A percentile compares a stretch with the other conserved stretches of the same genome.
Conservation (phyloP, 2,888 invertebrate genomes). For the Ophioninae sp. region DNA sequence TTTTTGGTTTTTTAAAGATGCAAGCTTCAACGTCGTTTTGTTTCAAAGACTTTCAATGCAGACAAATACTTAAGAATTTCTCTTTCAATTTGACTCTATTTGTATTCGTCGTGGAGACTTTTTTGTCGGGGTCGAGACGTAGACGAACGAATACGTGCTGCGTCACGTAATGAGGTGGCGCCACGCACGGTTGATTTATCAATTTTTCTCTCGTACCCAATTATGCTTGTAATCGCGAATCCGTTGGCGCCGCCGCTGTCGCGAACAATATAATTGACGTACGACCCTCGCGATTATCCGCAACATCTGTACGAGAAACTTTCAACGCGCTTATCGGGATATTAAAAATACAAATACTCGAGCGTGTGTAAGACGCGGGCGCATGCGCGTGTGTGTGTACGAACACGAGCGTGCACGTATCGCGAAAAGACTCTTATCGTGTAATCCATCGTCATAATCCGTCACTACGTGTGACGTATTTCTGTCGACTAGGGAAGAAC, state of each 20-base stretch:
- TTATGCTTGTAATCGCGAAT: conserved; percentile 27
- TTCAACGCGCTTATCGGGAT: conserved; percentile 29
- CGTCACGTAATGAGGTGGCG: conserved; percentile 39
- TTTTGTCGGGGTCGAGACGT: background rate
- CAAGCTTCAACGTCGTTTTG: background rate
- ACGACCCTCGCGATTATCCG: conserved; percentile 58
- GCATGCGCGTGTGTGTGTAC: background rate
- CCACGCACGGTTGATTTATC: conserved; percentile 48
- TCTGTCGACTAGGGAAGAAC: conserved; percentile 37
- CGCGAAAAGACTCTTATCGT: conserved; percentile 51
- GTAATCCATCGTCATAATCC: conserved; percentile 39
- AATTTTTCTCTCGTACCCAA: conserved; percentile 30
- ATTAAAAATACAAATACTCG: conserved; percentile 37
- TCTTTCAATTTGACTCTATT: background rate
- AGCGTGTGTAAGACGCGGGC: conserved; percentile 6
- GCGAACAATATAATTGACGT: conserved; percentile 45
- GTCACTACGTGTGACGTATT: conserved; percentile 56
- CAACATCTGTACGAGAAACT: conserved; percentile 53
- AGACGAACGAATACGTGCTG: background rate
- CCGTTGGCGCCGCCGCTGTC: conserved; percentile 40
- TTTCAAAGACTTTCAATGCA: background rate
- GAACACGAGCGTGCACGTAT: conserved; percentile 2
- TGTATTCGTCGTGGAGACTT: background rate
- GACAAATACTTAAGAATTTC: background rate
- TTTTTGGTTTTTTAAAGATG: background rate